These are phyloP conservation scores for Porphyrio hochstetteri DNA, from an alignment of 2,113 vertebrate genomes.

Conservation along the genomic window DNA sequence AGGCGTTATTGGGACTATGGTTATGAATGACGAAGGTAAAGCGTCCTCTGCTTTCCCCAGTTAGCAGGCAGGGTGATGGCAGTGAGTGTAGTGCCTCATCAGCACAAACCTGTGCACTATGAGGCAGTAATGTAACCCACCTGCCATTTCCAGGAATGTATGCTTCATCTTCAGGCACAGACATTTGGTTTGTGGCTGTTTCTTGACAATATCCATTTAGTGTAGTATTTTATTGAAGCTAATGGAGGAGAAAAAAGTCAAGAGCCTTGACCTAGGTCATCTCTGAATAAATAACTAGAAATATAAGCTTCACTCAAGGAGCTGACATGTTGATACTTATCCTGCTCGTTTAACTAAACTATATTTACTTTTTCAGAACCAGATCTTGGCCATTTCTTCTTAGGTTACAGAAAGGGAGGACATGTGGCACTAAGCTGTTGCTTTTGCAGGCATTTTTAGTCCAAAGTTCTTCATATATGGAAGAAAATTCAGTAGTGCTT, in stretches of 20 bases:
- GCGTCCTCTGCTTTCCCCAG: not conserved
- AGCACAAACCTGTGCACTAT: rapidly evolving
- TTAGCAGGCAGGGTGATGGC: rapidly evolving
- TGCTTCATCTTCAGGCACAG: not conserved
- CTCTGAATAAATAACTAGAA: not conserved
- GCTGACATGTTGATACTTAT: not conserved
- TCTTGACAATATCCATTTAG: not conserved
- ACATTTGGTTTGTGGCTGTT: rapidly evolving
- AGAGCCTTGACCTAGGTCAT: not conserved
- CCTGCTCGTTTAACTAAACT: not conserved
- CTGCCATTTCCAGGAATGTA: rapidly evolving
- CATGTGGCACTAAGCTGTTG: rapidly evolving
- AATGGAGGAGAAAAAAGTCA: not conserved
- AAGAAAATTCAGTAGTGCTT: not conserved
- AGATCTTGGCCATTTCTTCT: not conserved
- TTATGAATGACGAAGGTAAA: conserved; percentile 83
- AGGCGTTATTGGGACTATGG: conserved; percentile 81
- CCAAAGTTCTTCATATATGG: not conserved
- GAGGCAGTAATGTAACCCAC: rapidly evolving
- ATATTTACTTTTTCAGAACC: not conserved
- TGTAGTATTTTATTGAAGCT: not conserved
- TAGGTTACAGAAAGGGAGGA: not conserved
- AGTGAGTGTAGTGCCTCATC: rapidly evolving
- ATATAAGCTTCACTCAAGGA: not conserved
- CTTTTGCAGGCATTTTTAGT: not conserved